A percentile compares a stretch with the other conserved stretches of the same genome.
Conservation (phyloP, 2,113 vertebrate genomes). For the Himantopus leucocephalus region DNA sequence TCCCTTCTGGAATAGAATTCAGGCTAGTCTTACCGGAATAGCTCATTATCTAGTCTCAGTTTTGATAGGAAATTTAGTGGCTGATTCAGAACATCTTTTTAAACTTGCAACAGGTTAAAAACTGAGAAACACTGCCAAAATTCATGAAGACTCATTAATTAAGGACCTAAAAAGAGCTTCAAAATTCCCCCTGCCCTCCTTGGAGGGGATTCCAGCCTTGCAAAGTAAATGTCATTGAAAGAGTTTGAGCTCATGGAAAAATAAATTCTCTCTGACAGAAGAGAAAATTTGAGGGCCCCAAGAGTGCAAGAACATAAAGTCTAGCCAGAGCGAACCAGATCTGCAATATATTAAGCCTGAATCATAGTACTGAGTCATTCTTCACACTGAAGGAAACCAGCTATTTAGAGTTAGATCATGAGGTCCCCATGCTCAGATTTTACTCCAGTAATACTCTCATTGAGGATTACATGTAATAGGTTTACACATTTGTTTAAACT, state of each 20-base stretch:
- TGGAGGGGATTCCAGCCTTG: background rate
- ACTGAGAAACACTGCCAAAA: background rate
- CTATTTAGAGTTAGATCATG: background rate
- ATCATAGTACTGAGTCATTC: constrained; percentile 26
- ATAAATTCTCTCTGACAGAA: constrained; percentile 28
- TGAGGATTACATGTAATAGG: background rate
- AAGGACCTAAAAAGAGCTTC: background rate
- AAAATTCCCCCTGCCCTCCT: background rate
- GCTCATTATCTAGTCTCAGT: background rate
- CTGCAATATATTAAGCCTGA: constrained; percentile 18
- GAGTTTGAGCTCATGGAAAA: background rate
- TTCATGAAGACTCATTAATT: background rate
- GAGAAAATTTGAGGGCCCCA: constrained; percentile 14
- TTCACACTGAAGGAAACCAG: constrained; percentile 3
- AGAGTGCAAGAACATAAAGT: background rate
- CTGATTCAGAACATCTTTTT: background rate
- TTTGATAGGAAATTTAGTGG: background rate
- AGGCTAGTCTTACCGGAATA: background rate
- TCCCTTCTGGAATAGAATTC: background rate
- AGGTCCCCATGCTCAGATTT: background rate
- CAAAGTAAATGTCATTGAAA: background rate
- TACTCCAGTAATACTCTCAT: background rate
- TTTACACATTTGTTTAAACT: background rate
- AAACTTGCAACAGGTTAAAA: background rate
- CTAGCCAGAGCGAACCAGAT: background rate